These are phyloP conservation scores for Thomomys bottae DNA, from an alignment of 2,113 vertebrate genomes.

Conservation along the genomic window DNA sequence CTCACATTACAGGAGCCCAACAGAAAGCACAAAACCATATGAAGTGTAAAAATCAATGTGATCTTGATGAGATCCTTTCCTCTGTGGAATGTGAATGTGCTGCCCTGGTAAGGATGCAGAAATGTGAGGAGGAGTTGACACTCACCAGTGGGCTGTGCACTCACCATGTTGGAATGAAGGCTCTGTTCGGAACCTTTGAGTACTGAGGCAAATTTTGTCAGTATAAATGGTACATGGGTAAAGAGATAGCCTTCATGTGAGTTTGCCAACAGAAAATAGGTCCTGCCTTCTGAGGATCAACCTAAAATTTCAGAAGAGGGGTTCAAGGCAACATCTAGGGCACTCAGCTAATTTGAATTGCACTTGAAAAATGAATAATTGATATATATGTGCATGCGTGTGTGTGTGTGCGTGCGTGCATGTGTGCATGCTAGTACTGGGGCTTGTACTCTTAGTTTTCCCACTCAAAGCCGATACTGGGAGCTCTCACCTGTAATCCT, in stretches of 20 bases:
- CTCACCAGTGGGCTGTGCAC: not conserved
- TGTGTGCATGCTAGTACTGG: too few species aligned
- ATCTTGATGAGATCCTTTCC: not conserved
- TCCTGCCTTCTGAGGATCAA: not conserved
- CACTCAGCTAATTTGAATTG: conserved; percentile 16
- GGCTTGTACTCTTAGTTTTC: too few species aligned
- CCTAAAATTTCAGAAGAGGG: not conserved
- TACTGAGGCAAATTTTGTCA: not conserved
- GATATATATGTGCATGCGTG: too few species aligned
- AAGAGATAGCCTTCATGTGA: not conserved
- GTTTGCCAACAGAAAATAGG: not conserved
- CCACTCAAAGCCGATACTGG: too few species aligned
- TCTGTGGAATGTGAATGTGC: not conserved
- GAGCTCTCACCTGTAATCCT: too few species aligned
- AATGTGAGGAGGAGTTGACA: not conserved
- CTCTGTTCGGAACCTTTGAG: conserved; percentile 4
- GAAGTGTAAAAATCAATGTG: not conserved
- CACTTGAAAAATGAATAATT: conserved; percentile 15
- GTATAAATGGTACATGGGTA: not conserved
- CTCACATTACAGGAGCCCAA: not conserved
- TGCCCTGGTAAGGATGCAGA: not conserved
- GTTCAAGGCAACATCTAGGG: not conserved
- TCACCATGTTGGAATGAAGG: not conserved
- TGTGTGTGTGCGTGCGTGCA: too few species aligned
- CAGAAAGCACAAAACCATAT: not conserved